Conservation (phyloP, 92 coral and sea anemone species). For the Montipora capitata region DNA sequence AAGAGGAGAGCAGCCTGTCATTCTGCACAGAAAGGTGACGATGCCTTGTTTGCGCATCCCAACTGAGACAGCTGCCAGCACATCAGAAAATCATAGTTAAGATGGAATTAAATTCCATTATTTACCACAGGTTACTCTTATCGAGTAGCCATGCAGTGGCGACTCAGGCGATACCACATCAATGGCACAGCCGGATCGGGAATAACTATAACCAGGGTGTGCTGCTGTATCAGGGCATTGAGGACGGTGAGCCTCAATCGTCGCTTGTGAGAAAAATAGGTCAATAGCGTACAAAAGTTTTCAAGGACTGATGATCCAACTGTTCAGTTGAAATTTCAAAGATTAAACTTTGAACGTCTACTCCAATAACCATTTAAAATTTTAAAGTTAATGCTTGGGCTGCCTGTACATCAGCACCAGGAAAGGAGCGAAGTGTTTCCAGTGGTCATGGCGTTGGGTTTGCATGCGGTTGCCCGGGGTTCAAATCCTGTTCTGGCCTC, state of each 20-base stretch:
- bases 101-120: slow-evolving; percentile 53
- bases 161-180: neutral
- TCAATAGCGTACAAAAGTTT: neutral
- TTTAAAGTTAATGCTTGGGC: neutral
- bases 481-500: too few relatives aligned
- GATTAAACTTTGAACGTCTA: neutral
- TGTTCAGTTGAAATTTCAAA: neutral
- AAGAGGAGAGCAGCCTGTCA: slow-evolving; percentile 15
- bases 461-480: too few relatives aligned
- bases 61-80: slow-evolving; percentile 56
- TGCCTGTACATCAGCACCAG: neutral
- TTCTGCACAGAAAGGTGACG: slow-evolving; percentile 52
- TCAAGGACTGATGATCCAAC: neutral
- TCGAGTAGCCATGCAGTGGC: neutral
- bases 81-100: slow-evolving; percentile 40
- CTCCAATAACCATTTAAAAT: neutral
- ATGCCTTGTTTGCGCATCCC: slow-evolving; percentile 48
- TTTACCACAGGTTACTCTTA: slow-evolving; percentile 28
- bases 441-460: too few relatives aligned
- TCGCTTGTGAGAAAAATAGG: neutral
- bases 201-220: neutral
- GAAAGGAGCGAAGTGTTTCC: neutral
- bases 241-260: slow-evolving; percentile 1
- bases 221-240: slow-evolving; percentile 3
- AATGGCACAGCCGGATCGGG: too few relatives aligned